Conservation (phyloP, 2,797 vertebrate species). For the Sternotherus odoratus region DNA sequence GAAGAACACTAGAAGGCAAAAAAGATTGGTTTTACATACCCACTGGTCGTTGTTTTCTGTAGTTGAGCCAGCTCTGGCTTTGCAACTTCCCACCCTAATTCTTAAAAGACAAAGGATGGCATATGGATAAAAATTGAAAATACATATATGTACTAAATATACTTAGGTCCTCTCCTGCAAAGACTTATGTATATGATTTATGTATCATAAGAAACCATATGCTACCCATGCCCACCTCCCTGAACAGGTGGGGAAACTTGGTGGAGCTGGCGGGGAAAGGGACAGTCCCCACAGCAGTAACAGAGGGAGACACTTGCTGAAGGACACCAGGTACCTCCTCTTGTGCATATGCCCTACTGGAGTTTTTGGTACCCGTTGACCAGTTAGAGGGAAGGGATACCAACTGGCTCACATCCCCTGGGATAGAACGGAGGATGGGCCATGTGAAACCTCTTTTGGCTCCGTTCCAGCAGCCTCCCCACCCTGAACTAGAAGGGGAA, state of each 20-base stretch:
- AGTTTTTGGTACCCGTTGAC: neutral
- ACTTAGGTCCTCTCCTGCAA: neutral
- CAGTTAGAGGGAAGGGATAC: neutral
- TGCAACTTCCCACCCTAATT: slow-evolving; percentile 77
- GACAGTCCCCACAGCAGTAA: neutral
- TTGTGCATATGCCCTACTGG: neutral
- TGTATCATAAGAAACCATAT: neutral
- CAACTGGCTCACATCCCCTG: neutral
- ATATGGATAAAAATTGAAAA: slow-evolving; percentile 23
- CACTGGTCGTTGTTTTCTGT: slow-evolving; percentile 49
- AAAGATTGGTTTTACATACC: slow-evolving; percentile 72
- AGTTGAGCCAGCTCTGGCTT: slow-evolving; percentile 55
- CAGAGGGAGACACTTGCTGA: neutral
- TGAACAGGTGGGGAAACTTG: neutral
- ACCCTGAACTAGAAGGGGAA: neutral
- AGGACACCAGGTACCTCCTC: neutral
- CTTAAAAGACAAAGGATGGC: slow-evolving; percentile 68
- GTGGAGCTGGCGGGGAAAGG: neutral
- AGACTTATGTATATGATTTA: neutral
- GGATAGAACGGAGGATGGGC: neutral
- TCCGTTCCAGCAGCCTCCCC: neutral
- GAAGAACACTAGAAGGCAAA: slow-evolving; percentile 17
- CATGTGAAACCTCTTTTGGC: neutral
- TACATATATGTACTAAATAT: neutral
- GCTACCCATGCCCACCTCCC: neutral